Conservation (phyloP, 1,140 invertebrate species). For the Teleogryllus occipitalis region DNA sequence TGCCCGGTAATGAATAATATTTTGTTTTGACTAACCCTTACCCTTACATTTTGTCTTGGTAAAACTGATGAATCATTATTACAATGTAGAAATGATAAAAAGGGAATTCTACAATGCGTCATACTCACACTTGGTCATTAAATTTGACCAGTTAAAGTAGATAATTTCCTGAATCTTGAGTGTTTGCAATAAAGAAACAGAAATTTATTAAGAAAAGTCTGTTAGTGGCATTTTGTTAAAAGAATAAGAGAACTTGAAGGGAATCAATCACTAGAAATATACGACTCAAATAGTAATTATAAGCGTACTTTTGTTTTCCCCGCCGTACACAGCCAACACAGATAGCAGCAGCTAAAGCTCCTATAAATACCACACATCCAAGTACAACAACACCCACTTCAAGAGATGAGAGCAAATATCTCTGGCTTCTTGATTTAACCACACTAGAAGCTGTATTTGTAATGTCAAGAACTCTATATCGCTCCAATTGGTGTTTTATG, state of each 20-base stretch:
- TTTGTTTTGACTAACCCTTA: too few relatives aligned
- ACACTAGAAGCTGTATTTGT: constrained; percentile 35
- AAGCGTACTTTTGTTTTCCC: constrained; percentile 28
- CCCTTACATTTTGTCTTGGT: too few relatives aligned
- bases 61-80: too few relatives aligned
- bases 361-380: constrained; percentile 67
- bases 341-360: constrained; percentile 64
- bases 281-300: too few relatives aligned
- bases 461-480: constrained; percentile 47
- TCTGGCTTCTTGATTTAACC: constrained; percentile 36
- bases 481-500: constrained; percentile 49
- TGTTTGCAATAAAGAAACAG: not conserved
- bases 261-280: too few relatives aligned
- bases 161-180: not conserved
- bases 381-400: constrained; percentile 71
- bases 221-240: too few relatives aligned
- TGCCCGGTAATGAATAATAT: too few relatives aligned
- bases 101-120: too few relatives aligned
- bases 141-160: not conserved
- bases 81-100: too few relatives aligned
- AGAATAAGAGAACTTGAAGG: too few relatives aligned
- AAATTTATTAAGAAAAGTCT: not conserved
- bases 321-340: constrained; percentile 59
- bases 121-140: not conserved
- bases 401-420: constrained; percentile 55